A percentile compares a stretch with the other conserved stretches of the same genome.
Conservation (phyloP, 2,888 invertebrate genomes). For the Ophonus ardosiacus region DNA sequence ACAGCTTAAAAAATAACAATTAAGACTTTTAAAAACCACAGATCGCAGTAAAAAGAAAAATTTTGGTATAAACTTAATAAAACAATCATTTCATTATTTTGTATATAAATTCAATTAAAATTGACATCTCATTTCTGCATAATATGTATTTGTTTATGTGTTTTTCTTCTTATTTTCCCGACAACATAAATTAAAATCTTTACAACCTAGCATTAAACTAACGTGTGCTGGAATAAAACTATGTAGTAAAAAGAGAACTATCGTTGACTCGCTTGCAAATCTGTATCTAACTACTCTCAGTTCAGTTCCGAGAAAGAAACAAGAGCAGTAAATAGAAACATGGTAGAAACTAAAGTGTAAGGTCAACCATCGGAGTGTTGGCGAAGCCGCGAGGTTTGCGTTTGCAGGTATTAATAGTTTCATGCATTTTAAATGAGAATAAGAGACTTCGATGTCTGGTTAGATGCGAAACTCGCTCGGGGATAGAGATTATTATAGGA, state of each 20-base stretch:
- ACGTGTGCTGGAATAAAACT: neutral
- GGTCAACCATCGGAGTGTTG: slow-evolving; percentile 14
- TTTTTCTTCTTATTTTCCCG: neutral
- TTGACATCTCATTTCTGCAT: too few relatives aligned
- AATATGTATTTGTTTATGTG: too few relatives aligned
- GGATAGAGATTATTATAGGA: too few relatives aligned
- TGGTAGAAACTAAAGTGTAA: slow-evolving; percentile 3
- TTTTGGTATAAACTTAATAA: too few relatives aligned
- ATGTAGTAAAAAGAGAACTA: neutral
- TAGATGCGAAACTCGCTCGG: slow-evolving; percentile 1
- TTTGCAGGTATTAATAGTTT: slow-evolving; percentile 14
- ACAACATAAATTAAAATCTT: neutral
- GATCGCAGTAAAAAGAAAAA: too few relatives aligned
- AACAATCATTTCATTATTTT: too few relatives aligned
- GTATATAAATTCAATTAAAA: too few relatives aligned
- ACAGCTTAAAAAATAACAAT: too few relatives aligned
- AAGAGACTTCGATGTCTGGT: slow-evolving; percentile 10
- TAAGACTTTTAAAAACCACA: too few relatives aligned
- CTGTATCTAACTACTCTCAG: neutral
- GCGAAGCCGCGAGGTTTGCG: neutral
- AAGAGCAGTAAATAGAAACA: neutral
- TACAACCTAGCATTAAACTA: neutral
- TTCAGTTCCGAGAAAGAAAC: neutral
- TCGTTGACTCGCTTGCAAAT: neutral
- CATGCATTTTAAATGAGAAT: slow-evolving; percentile 39